phyloP scores from a whole-genome alignment of 2,113 vertebrate species.

The Spheniscus mendiculus region DNA sequence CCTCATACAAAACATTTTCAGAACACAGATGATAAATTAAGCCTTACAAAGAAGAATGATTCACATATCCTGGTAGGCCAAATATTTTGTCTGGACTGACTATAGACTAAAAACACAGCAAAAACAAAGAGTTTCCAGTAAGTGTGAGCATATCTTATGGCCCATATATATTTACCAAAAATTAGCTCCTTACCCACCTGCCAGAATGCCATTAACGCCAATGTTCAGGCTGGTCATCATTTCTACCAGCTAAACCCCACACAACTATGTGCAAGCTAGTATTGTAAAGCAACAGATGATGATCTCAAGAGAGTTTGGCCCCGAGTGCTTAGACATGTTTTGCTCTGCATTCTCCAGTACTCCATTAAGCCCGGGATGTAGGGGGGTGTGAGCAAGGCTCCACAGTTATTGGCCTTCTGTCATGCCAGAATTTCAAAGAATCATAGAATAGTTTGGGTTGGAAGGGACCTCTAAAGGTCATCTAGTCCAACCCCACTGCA shows the following conservation, averaged over 20 bases:
- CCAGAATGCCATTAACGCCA: not conserved
- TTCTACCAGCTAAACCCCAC: not conserved
- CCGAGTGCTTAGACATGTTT: not conserved
- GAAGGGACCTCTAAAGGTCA: too few relatives aligned
- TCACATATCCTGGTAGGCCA: slow-evolving; percentile 64
- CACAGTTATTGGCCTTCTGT: not conserved
- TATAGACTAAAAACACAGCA: slow-evolving; percentile 29
- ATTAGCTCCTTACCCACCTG: not conserved
- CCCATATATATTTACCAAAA: not conserved
- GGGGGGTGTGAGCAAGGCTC: not conserved
- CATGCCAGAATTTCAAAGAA: not conserved
- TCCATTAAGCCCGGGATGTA: fast-evolving
- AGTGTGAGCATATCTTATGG: not conserved
- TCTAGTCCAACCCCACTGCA: too few relatives aligned
- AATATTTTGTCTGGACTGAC: slow-evolving; percentile 68
- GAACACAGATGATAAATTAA: slow-evolving; percentile 37
- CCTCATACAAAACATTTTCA: slow-evolving; percentile 41
- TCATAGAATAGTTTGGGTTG: too few relatives aligned
- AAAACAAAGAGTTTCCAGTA: slow-evolving; percentile 54
- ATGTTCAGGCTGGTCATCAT: not conserved
- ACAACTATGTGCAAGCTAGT: not conserved
- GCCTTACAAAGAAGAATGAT: slow-evolving; percentile 57
- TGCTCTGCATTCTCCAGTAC: not conserved
- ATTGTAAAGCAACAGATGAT: fast-evolving
- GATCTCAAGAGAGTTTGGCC: not conserved